Percentiles rank a stretch among this genome's conserved stretches.
phyloP scores from a whole-genome alignment of 2,797 vertebrate genomes.

The Acrossocheilus fasciatus region DNA sequence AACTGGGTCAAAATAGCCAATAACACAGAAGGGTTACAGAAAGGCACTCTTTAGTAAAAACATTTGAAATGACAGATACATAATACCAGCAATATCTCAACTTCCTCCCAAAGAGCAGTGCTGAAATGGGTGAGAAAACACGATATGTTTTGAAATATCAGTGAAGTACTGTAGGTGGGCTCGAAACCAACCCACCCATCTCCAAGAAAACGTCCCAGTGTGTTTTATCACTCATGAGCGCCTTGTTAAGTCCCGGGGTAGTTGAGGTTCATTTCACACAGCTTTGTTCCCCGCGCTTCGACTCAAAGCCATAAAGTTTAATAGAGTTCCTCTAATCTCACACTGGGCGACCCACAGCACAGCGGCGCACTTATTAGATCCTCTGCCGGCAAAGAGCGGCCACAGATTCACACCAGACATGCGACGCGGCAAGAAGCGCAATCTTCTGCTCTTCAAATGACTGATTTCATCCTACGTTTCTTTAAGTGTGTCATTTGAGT shows the following conservation, averaged over 20 bases:
- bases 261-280: conserved; percentile 63
- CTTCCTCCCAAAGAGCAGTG: conserved; percentile 6
- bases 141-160: background rate
- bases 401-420: conserved; percentile 50
- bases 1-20: background rate
- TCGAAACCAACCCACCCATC: conserved; percentile 34
- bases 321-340: conserved; percentile 63
- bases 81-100: conserved; percentile 10
- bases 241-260: conserved; percentile 63
- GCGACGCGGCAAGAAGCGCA: conserved; percentile 17
- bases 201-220: conserved; percentile 41
- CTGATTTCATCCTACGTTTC: conserved; percentile 51
- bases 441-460: conserved; percentile 52
- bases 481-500: conserved; percentile 44
- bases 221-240: conserved; percentile 59
- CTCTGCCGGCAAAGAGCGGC: conserved; percentile 40
- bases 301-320: conserved; percentile 64
- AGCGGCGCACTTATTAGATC: conserved; percentile 49
- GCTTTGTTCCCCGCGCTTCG: conserved; percentile 56
- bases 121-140: conserved; percentile 8
- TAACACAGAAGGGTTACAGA: background rate
- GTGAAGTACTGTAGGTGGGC: conserved; percentile 10
- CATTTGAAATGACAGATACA: background rate
- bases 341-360: conserved; percentile 54
- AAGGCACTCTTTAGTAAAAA: conserved; percentile 7